Evolutionary conservation across 1,140 invertebrate species (phyloP), one percentile per base, ranked within the genome.

Genomic region (Zaprionus gabonicus): DNA sequence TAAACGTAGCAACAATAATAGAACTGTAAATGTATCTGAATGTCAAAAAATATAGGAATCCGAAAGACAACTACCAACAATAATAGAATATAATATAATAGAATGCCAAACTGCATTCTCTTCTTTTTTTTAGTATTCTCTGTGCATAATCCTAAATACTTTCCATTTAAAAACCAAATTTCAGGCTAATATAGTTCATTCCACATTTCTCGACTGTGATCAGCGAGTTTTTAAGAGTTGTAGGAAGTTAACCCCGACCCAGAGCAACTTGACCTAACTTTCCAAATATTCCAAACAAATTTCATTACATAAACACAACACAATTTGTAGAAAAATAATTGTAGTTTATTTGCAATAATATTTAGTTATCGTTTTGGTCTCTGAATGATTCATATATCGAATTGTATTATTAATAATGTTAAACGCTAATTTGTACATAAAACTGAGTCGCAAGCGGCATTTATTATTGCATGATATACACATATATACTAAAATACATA

Each of bases 341-440:
- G 49, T 51, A 51, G 51, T 68, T 75, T 83, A 28, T 74, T 69
- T 66, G 51, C 56, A 67, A 64, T 58, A 58, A 67, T 57, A 23
- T 67, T 57, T 57, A 41, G 58, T 65, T 69, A 38, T 49, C 53
- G 23, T 62, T 74, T 84, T 85, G 78, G 74, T 91, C 82, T 85
- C 66, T 85, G 71, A 78, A 75, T 85, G 71, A 82, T 91, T 82
- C 44, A 81, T 78, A 77, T 88, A 46, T 46, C 31, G n/a, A 84
- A 81, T 77, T 34, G 31, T 70, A 64, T 90, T 88, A 85, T 88
- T 84, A 81, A 70, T 62, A 57, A 51, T 56, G 3, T 69, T 69
- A 69, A 69, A 59, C 41, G 85, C 84, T 88, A 88, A 80, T 88
- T 88, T 88, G 84, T 88, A 88, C 84, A 88, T 85, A 88, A 90